Conservation (phyloP, 2,113 vertebrate genomes). For the Sinocyclocheilus maitianheensis region DNA sequence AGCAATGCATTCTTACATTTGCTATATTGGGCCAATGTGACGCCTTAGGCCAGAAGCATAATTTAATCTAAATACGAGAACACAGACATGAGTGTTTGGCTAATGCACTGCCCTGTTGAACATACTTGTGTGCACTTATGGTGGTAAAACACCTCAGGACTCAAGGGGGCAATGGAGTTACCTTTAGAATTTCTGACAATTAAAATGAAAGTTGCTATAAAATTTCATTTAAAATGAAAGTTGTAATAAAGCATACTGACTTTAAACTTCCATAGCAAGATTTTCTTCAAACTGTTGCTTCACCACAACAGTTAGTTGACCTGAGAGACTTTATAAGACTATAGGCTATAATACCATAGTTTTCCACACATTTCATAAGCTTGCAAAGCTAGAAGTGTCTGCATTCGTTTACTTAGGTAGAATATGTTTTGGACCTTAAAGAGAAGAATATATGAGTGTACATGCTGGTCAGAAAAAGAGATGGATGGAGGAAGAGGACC, state of each 20-base stretch:
- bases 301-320: not conserved
- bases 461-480: not conserved
- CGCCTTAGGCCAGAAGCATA: not conserved
- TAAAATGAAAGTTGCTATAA: too few relatives aligned
- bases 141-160: not conserved
- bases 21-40: not conserved
- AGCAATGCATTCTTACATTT: not conserved
- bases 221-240: not conserved
- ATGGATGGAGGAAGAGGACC: constrained; percentile 2
- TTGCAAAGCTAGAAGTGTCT: not conserved
- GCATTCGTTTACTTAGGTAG: not conserved
- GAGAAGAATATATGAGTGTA: not conserved
- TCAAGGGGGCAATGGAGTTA: not conserved
- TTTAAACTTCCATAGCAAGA: not conserved
- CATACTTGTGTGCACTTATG: not conserved
- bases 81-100: not conserved
- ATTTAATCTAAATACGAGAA: not conserved
- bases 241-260: not conserved
- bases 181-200: not conserved
- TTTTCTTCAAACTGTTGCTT: not conserved
- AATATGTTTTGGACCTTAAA: not conserved
- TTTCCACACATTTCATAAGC: not conserved
- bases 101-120: not conserved
- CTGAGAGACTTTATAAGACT: not conserved
- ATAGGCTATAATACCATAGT: not conserved